Conservation (phyloP, 2,113 vertebrate genomes). For the Plotosus lineatus region DNA sequence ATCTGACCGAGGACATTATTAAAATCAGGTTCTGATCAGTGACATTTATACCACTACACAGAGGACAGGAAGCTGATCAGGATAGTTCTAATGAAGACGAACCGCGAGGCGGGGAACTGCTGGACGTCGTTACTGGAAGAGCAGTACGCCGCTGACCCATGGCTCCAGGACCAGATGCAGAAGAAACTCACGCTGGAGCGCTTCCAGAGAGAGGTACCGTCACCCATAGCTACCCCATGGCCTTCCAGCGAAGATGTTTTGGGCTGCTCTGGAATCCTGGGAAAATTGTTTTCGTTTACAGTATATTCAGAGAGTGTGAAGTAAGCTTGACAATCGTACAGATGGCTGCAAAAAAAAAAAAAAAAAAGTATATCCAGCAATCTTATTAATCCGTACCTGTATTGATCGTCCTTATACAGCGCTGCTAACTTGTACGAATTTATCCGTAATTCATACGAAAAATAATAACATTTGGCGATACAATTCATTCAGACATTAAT, state of each 20-base stretch:
- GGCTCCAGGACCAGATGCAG: slow-evolving; percentile 98
- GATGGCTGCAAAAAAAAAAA: too few species aligned
- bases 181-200: slow-evolving; percentile 93
- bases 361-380: too few species aligned
- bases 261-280: neutral
- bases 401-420: too few species aligned
- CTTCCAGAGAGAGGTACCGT: slow-evolving; percentile 91
- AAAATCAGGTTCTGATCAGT: too few species aligned
- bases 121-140: slow-evolving; percentile 92
- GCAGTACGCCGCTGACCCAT: slow-evolving; percentile 88
- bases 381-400: too few species aligned
- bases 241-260: neutral
- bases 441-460: too few species aligned
- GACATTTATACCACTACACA: slow-evolving; percentile 53
- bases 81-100: slow-evolving; percentile 92
- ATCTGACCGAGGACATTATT: neutral
- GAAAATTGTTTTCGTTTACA: neutral
- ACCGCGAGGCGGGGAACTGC: slow-evolving; percentile 92
- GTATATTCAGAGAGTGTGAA: neutral
- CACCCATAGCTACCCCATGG: neutral
- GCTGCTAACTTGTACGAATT: too few species aligned
- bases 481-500: too few species aligned
- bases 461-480: too few species aligned
- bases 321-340: neutral
- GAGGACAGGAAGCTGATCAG: slow-evolving; percentile 92